phyloP scores from a whole-genome alignment of 2,888 invertebrate genomes.

The Scaptomyza cyrtandrae region DNA sequence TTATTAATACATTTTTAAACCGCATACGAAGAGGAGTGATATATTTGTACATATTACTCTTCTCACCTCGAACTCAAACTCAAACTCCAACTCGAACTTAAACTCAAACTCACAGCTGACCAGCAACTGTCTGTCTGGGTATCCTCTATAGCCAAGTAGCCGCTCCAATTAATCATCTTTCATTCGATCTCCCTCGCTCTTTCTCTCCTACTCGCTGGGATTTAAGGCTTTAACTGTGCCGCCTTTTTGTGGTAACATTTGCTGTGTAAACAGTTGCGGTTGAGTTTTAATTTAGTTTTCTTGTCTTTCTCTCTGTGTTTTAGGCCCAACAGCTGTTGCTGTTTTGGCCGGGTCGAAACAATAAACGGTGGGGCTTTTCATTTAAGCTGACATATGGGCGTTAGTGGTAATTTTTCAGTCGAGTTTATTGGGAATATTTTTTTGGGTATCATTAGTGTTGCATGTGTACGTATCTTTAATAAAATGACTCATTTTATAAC shows the following conservation, averaged over 20 bases:
- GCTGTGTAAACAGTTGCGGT: constrained; percentile 80
- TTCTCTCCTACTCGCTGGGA: constrained; percentile 41
- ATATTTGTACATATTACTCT: constrained; percentile 80
- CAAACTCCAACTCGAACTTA: background rate
- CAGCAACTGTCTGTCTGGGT: constrained; percentile 30
- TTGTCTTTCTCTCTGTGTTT: constrained; percentile 38
- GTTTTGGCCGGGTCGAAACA: constrained; percentile 13
- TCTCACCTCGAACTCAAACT: constrained; percentile 62
- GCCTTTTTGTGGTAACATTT: constrained; percentile 77
- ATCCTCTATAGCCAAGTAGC: constrained; percentile 60
- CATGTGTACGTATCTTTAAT: constrained; percentile 15
- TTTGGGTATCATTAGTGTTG: constrained; percentile 46
- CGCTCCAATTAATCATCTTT: constrained; percentile 70
- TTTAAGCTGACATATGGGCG: constrained; percentile 79
- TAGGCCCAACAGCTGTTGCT: constrained; percentile 63
- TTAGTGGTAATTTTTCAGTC: constrained; percentile 74
- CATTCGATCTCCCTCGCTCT: constrained; percentile 13
- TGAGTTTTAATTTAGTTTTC: constrained; percentile 76
- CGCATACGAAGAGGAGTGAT: constrained; percentile 70
- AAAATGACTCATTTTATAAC: constrained; percentile 32
- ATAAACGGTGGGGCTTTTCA: constrained; percentile 49
- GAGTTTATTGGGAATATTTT: constrained; percentile 65
- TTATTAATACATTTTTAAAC: constrained; percentile 76
- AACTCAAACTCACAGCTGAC: constrained; percentile 24
- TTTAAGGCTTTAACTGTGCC: constrained; percentile 50